Evolutionary conservation across 2,888 invertebrate species (phyloP).

Genomic region (Archips crataeganus): DNA sequence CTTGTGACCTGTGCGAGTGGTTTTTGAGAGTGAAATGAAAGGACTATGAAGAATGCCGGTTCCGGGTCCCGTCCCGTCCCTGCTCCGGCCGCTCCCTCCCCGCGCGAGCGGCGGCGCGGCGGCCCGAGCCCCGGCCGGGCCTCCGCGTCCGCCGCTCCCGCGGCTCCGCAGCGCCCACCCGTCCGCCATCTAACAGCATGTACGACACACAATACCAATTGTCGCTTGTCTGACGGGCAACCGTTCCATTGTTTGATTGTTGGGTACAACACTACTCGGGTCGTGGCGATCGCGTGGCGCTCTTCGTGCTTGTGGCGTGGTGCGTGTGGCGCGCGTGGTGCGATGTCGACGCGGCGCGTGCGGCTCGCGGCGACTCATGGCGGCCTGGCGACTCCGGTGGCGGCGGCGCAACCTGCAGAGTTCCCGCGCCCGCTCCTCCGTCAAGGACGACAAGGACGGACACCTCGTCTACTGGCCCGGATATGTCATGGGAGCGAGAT

Average conservation of each 20-base stretch:
- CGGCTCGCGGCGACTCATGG: constrained; percentile 54
- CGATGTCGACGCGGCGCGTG: constrained; percentile 49
- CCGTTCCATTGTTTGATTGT: constrained; percentile 87
- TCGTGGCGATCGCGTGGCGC: constrained; percentile 85
- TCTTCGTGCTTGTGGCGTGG: constrained; percentile 67
- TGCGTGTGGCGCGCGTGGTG: constrained; percentile 58
- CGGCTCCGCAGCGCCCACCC: constrained; percentile 66
- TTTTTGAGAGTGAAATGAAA: constrained; percentile 55
- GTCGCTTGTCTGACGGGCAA: constrained; percentile 87
- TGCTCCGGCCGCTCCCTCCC: constrained; percentile 46
- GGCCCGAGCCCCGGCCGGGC: constrained; percentile 52
- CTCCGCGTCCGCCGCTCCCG: constrained; percentile 63
- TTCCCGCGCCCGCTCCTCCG: constrained; percentile 94
- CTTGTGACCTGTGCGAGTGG: constrained; percentile 60
- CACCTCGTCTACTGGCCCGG: constrained; percentile 99
- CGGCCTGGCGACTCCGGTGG: constrained; percentile 43
- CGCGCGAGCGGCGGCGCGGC: constrained; percentile 51
- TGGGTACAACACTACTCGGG: constrained; percentile 87
- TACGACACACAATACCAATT: constrained; percentile 84
- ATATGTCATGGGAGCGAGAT: constrained; percentile 99
- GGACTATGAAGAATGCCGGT: constrained; percentile 49
- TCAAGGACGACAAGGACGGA: constrained; percentile 99
- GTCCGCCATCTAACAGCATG: constrained; percentile 84
- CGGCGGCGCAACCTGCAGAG: constrained; percentile 86
- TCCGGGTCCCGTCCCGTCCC: constrained; percentile 53